phyloP scores from a whole-genome alignment of 35 echinoderm and acorn worm genomes.

The Amphiura filiformis region DNA sequence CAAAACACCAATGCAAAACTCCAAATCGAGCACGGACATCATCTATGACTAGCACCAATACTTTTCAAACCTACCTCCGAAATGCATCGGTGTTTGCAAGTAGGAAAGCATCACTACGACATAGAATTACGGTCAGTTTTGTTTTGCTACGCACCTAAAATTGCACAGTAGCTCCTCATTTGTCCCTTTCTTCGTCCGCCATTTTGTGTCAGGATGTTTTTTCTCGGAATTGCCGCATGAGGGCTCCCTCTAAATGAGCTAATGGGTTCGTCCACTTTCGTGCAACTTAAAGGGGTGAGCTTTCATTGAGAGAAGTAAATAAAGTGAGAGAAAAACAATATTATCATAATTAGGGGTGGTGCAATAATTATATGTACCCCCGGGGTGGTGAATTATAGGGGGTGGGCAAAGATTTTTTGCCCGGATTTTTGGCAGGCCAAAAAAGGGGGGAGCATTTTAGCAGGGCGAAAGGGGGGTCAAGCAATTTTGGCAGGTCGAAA shows the following conservation, averaged over 20 bases:
- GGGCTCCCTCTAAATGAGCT: slow-evolving; percentile 19
- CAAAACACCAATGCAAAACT: not conserved
- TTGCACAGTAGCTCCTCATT: slow-evolving; percentile 57
- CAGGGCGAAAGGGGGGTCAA: too few relatives aligned
- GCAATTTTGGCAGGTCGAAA: too few relatives aligned
- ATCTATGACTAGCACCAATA: too few relatives aligned
- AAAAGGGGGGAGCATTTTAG: too few relatives aligned
- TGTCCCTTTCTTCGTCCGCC: slow-evolving; percentile 62
- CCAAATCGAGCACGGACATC: not conserved
- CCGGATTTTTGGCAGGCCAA: too few relatives aligned
- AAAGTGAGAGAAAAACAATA: too few relatives aligned
- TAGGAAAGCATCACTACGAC: not conserved
- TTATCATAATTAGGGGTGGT: too few relatives aligned
- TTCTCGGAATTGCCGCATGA: slow-evolving; percentile 1
- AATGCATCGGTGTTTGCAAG: not conserved
- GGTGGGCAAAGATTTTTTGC: too few relatives aligned
- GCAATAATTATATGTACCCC: too few relatives aligned
- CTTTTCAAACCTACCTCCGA: too few relatives aligned
- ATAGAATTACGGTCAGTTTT: not conserved
- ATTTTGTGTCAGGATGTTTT: slow-evolving; percentile 43
- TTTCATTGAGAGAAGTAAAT: not conserved
- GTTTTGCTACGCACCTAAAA: slow-evolving; percentile 52
- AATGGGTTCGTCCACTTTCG: not conserved
- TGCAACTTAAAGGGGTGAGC: too few relatives aligned
- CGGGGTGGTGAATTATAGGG: too few relatives aligned